Conservation (phyloP, 2,888 invertebrate species). For the Aspidiotus rigidus region DNA sequence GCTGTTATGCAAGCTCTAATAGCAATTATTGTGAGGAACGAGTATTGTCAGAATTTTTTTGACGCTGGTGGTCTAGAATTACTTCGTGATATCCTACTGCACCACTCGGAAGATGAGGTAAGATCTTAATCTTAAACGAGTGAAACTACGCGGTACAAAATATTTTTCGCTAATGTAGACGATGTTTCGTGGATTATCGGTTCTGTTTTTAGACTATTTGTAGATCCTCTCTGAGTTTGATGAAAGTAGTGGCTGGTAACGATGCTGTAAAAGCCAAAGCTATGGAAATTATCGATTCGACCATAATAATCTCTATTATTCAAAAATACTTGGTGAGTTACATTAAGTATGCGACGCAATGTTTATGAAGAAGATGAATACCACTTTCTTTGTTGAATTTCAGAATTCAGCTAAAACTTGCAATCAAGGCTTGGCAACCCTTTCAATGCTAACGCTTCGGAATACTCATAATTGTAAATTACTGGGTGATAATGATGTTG, state of each 20-base stretch:
- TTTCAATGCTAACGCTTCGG: conserved; percentile 15
- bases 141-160: not conserved
- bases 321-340: conserved; percentile 31
- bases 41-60: conserved; percentile 35
- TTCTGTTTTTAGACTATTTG: conserved; percentile 1
- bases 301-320: conserved; percentile 26
- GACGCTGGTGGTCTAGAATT: conserved; percentile 31
- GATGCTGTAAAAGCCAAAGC: conserved; percentile 35
- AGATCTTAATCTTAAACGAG: too few species aligned
- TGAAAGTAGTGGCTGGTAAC: conserved; percentile 35
- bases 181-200: not conserved
- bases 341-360: too few species aligned
- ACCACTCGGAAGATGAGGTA: conserved; percentile 21
- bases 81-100: conserved; percentile 21
- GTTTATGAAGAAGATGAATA: not conserved
- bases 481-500: conserved; percentile 24
- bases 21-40: conserved; percentile 35
- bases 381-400: conserved; percentile 1
- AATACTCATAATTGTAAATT: conserved; percentile 23
- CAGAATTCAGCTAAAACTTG: conserved; percentile 19
- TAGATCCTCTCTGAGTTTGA: conserved; percentile 23
- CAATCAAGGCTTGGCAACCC: conserved; percentile 11
- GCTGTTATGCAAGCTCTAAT: conserved; percentile 28
- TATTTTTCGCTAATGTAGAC: not conserved
- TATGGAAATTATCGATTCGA: conserved; percentile 31